These are phyloP conservation scores for Keiferia lycopersicella DNA, from an alignment of 2,888 invertebrate genomes.

Conservation along the genomic window DNA sequence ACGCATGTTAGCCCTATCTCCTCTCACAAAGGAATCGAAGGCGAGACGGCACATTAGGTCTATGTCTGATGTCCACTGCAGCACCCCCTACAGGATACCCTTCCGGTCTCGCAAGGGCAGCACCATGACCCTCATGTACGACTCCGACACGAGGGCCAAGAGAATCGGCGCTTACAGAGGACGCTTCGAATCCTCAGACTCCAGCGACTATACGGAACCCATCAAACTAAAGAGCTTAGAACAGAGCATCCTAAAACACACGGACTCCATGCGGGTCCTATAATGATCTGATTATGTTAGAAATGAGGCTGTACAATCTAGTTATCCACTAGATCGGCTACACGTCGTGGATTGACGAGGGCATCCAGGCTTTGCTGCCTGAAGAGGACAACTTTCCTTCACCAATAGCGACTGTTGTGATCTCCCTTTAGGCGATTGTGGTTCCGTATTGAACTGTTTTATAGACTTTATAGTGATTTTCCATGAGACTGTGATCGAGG, in stretches of 20 bases:
- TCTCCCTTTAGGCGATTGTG: constrained; percentile 32
- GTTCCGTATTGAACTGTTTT: constrained; percentile 38
- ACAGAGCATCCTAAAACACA: constrained; percentile 68
- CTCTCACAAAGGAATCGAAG: constrained; percentile 69
- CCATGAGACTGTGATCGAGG: constrained; percentile 73
- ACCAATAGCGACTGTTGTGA: constrained; percentile 20
- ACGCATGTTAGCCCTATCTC: constrained; percentile 53
- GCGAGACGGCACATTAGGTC: constrained; percentile 70
- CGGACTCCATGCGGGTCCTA: constrained; percentile 74
- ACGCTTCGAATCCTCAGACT: constrained; percentile 67
- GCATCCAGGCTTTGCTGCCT: neutral
- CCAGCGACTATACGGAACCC: constrained; percentile 63
- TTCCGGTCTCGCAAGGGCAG: constrained; percentile 62
- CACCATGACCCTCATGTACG: constrained; percentile 64
- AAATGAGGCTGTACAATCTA: constrained; percentile 59
- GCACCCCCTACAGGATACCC: constrained; percentile 66
- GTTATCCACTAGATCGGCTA: constrained; percentile 47
- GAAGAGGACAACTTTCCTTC: constrained; percentile 21
- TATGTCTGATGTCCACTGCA: constrained; percentile 76
- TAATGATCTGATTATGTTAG: constrained; percentile 52
- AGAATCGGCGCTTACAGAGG: constrained; percentile 56
- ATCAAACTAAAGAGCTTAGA: constrained; percentile 60
- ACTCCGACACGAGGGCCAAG: constrained; percentile 68
- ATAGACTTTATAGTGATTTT: constrained; percentile 60
- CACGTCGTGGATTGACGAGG: constrained; percentile 37